These are phyloP conservation scores for Hemaris fuciformis DNA, from an alignment of 2,888 invertebrate species.

Conservation along the genomic window DNA sequence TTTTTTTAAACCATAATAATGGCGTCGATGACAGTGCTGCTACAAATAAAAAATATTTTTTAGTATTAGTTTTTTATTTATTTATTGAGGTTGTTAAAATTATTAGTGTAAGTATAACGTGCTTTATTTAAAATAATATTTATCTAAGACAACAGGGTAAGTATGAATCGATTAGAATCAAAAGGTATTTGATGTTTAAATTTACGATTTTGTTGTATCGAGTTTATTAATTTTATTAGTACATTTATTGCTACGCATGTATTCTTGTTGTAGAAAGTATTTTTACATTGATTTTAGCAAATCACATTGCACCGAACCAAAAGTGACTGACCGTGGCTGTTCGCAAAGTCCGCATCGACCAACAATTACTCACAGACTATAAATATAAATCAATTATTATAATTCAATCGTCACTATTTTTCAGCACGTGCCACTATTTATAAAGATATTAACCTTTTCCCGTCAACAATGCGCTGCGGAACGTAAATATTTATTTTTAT, in stretches of 20 bases:
- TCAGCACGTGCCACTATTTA: constrained; percentile 45
- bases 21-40: constrained; percentile 26
- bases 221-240: too few species aligned
- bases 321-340: background rate
- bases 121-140: too few species aligned
- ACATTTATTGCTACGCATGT: too few species aligned
- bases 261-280: too few species aligned
- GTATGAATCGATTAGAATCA: background rate
- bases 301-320: constrained; percentile 15
- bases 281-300: background rate
- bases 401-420: constrained; percentile 43
- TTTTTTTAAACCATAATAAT: constrained; percentile 30
- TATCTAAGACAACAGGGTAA: too few species aligned
- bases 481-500: constrained; percentile 68
- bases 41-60: background rate
- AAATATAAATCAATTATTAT: constrained; percentile 21
- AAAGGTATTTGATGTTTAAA: too few species aligned
- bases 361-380: background rate
- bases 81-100: too few species aligned
- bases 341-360: background rate
- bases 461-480: constrained; percentile 61
- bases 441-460: constrained; percentile 70
- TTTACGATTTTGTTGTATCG: too few species aligned
- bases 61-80: background rate
- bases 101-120: too few species aligned